These are phyloP conservation scores for Sylvicola cinctus DNA, from an alignment of 2,888 invertebrate genomes.

Conservation along the genomic window DNA sequence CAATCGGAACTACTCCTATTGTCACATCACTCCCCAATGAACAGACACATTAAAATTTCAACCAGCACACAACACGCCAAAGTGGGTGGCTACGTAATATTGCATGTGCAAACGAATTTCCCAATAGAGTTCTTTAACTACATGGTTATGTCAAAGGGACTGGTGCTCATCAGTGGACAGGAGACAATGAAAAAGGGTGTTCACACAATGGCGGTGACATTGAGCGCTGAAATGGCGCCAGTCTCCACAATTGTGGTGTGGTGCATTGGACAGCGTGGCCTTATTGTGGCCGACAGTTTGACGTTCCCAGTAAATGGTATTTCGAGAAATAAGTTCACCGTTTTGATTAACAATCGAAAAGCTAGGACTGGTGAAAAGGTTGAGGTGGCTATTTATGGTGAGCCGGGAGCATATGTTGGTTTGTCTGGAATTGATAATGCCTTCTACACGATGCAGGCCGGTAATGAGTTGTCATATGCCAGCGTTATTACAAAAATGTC, in stretches of 20 bases:
- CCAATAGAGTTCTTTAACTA: conserved; percentile 79
- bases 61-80: conserved; percentile 67
- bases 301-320: conserved; percentile 96
- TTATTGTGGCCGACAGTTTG: conserved; percentile 76
- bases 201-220: conserved; percentile 59
- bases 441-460: conserved; percentile 83
- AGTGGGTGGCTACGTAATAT: conserved; percentile 86
- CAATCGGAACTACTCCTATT: conserved; percentile 47
- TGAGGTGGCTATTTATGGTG: conserved; percentile 82
- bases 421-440: conserved; percentile 76
- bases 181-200: conserved; percentile 61
- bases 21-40: conserved; percentile 59
- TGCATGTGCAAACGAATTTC: conserved; percentile 83
- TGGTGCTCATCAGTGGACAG: conserved; percentile 64
- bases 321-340: conserved; percentile 74
- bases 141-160: conserved; percentile 80
- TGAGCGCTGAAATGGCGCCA: conserved; percentile 82
- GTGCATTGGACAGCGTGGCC: conserved; percentile 61
- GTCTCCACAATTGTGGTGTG: conserved; percentile 79
- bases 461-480: conserved; percentile 73
- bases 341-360: conserved; percentile 78
- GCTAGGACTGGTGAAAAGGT: conserved; percentile 83
- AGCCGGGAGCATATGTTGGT: conserved; percentile 86
- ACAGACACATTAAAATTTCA: conserved; percentile 65
- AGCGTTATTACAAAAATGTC: conserved; percentile 76